These are phyloP conservation scores for Damaliscus lunatus DNA, from an alignment of 2,113 vertebrate species.

Conservation along the genomic window DNA sequence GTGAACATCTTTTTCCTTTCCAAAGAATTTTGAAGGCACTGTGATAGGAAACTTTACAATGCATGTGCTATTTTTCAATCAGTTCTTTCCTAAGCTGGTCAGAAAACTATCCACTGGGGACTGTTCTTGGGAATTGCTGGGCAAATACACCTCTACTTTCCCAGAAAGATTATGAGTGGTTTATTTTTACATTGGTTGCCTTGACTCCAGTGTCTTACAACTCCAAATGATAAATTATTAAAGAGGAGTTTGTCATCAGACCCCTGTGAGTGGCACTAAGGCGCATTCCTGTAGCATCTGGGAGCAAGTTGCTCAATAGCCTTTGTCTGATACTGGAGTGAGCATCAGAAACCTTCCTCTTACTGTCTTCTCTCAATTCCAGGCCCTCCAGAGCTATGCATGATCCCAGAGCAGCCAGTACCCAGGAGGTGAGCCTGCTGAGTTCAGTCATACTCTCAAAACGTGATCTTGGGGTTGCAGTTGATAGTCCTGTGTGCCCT, in stretches of 20 bases:
- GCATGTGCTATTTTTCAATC: conserved; percentile 21
- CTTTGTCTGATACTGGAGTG: background rate
- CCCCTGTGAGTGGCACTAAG: background rate
- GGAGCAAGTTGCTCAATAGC: background rate
- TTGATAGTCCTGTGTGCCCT: background rate
- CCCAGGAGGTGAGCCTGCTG: background rate
- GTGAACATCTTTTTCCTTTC: conserved; percentile 17
- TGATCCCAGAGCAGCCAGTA: background rate
- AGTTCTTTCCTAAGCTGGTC: conserved; percentile 43
- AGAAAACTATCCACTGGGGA: conserved; percentile 34
- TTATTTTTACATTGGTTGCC: background rate
- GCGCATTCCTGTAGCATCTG: background rate
- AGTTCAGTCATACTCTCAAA: background rate
- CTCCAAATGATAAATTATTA: conserved; percentile 33
- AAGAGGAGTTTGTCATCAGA: background rate
- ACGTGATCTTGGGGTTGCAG: background rate
- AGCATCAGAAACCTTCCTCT: background rate
- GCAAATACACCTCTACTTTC: background rate
- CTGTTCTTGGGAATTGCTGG: background rate
- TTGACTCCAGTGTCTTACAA: background rate
- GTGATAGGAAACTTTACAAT: conserved; percentile 53
- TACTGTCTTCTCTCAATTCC: background rate
- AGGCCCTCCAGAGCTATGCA: background rate
- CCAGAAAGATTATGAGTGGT: background rate
- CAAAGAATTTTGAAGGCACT: conserved; percentile 22